Base-by-base conservation (phyloP, 2,888 invertebrate species). In the Antitype chi region DNA sequence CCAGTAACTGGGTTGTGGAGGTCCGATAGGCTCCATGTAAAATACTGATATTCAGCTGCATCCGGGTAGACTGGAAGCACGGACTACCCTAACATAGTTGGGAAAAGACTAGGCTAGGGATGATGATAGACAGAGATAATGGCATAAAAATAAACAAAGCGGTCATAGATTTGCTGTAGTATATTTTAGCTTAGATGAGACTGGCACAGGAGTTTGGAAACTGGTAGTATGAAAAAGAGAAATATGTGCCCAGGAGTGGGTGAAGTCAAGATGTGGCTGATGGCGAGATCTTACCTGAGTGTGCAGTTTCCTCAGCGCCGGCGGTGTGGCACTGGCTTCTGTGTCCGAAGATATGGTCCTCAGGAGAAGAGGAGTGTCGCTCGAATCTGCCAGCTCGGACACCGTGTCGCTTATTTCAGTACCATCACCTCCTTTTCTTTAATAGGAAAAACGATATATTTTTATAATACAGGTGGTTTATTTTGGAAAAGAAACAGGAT, bases 281-380 rank as follows among this genome's bases (percentile, higher is more conserved):
- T 60, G 15, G 13, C 23, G 1, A 55, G 15, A 23, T 71, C 87
- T 80, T 86, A 96, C 97, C 94, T 96, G 97, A 76, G 94, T 94
- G 55, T 96, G 96, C 43, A 96, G 91, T 88, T 96, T 97, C 70
- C 96, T 93, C 5, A 96, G 82, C 0, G 91, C 93, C 3, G 96
- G 95, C 55, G 96, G 97, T 3, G 97, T 96, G 63, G 94, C 93
- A 79, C 94, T 94, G n/a, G 95, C 93, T 74, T 96, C 96, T 0
- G 96, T 97, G 90, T 98, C 98, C 20, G 97, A 97, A 15, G 97
- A 97, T 90, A 97, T 97, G 20, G 97, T 97, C 69, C 98, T 93
- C 68, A 97, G 90, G 57, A 97, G 88, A 77, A 97, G 95, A 64
- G 97, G 97, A 7, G 96, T 95, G 75, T 96, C 96, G 73, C 93